Base-by-base conservation (phyloP, 2,797 vertebrate species). In the Amniataba percoides region DNA sequence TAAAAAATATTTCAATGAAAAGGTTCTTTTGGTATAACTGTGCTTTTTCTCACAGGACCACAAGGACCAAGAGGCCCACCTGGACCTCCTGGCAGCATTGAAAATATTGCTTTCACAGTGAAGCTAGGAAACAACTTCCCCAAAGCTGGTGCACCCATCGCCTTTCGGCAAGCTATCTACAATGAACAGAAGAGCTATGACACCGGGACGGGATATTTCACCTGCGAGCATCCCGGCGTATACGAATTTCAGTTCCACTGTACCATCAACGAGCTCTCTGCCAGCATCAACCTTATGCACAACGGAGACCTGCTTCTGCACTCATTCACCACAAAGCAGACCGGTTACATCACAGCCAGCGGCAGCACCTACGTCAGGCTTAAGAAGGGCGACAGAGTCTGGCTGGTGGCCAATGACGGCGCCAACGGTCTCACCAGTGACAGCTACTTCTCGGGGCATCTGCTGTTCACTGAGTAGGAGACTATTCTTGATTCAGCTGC, bases 201-300 rank as follows among this genome's bases (percentile, higher is more conserved):
- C 69, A 19, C 4, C 5, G 1, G 12, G 0, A 88, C 74, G 0
- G 94, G 94, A 1, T 0, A 31, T 16, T 94, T 95, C 36, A 91
- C 61, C 14, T 94, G 93, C 34, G 2, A 10, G 3, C 0, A 63
- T 0, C 31, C 90, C 0, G 94, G 95, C 0, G 81, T 93, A 3
- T 94, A 95, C 34, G 84, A 92, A 72, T 94, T 95, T 36, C 49
- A 85, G 14, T 95, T 93, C 78, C 60, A 87, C 53, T 78, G 83
- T 27, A 43, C 49, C 1, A 73, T 93, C 40, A 25, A 1, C 8
- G 2, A 77, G 5, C 45, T 14, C 0, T 2, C 18, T 0, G 88
- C 71, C 25, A 76, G 4, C 2, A 1, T 94, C 8, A 77, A 84
- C 15, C 81, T 94, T 45, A 2, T 82, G 45, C 82, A 1, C 0